These are phyloP conservation scores for Cryptosula pallasiana DNA, from an alignment of 2,888 invertebrate species.

Conservation along the genomic window DNA sequence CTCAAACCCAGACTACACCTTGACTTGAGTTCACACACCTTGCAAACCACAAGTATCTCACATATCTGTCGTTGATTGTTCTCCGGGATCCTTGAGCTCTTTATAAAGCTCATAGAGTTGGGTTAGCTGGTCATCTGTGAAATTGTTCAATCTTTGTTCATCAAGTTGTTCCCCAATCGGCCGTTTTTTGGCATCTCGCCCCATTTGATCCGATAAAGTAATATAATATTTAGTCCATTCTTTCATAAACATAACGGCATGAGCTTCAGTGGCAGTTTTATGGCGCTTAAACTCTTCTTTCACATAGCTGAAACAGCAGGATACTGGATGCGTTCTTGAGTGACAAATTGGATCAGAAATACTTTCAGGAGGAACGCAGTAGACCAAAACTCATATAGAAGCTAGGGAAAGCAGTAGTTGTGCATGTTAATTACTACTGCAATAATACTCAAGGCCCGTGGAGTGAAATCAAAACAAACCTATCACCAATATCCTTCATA, in stretches of 20 bases:
- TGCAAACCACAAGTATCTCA: too few relatives aligned
- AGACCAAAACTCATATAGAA: too few relatives aligned
- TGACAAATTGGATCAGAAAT: too few relatives aligned
- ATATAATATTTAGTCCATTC: constrained; percentile 69
- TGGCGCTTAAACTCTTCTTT: constrained; percentile 81
- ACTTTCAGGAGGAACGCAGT: too few relatives aligned
- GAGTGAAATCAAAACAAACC: constrained; percentile 64
- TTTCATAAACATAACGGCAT: constrained; percentile 71
- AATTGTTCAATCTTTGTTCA: constrained; percentile 62
- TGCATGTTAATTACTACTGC: too few relatives aligned
- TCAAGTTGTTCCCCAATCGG: constrained; percentile 64
- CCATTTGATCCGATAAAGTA: constrained; percentile 38
- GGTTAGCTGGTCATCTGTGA: constrained; percentile 75
- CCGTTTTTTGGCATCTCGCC: constrained; percentile 34
- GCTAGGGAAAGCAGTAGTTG: too few relatives aligned
- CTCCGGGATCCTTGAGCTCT: constrained; percentile 62
- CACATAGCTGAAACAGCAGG: constrained; percentile 8
- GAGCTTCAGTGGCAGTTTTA: constrained; percentile 63
- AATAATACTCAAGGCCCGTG: too few relatives aligned
- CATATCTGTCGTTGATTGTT: too few relatives aligned
- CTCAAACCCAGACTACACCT: too few relatives aligned
- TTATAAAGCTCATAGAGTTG: constrained; percentile 72
- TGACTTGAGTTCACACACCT: too few relatives aligned
- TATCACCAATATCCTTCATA: constrained; percentile 67
- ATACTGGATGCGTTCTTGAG: too few relatives aligned